phyloP scores from a whole-genome alignment of 2,113 vertebrate species.

The Rissa tridactyla region DNA sequence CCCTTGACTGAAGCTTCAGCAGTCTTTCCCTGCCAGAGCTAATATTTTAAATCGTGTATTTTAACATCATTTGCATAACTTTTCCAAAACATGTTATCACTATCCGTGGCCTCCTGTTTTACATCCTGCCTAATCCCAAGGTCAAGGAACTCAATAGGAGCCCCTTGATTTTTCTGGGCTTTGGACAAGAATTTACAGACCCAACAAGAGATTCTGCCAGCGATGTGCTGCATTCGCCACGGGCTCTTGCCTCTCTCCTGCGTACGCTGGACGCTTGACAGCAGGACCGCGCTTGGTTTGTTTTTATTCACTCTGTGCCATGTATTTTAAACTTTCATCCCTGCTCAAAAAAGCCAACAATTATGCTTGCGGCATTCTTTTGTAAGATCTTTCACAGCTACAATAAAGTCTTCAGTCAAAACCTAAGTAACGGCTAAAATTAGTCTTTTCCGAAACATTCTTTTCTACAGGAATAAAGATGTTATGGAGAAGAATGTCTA shows the following conservation, averaged over 20 bases:
- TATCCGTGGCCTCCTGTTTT: background rate
- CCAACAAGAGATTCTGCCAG: background rate
- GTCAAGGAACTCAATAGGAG: background rate
- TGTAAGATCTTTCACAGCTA: background rate
- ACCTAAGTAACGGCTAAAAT: background rate
- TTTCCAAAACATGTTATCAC: background rate
- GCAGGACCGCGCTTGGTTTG: background rate
- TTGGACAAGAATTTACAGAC: background rate
- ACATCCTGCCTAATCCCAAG: background rate
- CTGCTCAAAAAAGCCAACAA: background rate
- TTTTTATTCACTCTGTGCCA: background rate
- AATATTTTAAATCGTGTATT: slow-evolving; percentile 16
- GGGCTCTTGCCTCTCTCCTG: background rate
- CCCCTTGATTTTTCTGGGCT: slow-evolving; percentile 3
- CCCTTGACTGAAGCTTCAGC: background rate
- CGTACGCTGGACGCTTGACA: background rate
- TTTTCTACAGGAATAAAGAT: background rate
- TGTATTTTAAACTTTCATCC: background rate
- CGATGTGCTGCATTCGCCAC: background rate
- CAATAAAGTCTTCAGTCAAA: background rate
- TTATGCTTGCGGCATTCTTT: background rate
- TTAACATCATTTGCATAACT: slow-evolving; percentile 35
- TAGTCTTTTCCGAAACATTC: background rate
- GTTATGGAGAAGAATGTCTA: background rate
- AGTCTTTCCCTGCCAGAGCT: slow-evolving; percentile 16